Conservation (phyloP, 2,797 vertebrate species). For the Gymnoscopelus braueri region DNA sequence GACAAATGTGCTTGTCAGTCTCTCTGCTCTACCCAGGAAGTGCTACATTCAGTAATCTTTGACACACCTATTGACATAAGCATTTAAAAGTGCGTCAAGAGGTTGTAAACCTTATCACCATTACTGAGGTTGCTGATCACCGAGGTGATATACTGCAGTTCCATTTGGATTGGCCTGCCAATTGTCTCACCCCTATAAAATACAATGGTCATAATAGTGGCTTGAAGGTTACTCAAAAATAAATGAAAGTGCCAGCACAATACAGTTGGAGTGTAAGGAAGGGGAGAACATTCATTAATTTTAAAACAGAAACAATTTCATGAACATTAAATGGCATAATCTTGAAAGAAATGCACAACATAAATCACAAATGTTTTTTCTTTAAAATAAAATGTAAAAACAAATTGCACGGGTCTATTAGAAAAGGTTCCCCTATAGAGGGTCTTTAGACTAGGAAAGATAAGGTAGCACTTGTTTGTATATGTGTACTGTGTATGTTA, state of each 20-base stretch:
- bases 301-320: not conserved
- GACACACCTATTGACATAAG: conserved; percentile 12
- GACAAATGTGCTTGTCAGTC: conserved; percentile 43
- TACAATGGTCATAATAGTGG: not conserved
- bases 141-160: not conserved
- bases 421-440: no score
- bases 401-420: no score
- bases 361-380: conserved; percentile 16
- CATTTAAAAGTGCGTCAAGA: conserved; percentile 21
- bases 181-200: not conserved
- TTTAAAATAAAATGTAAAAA: conserved; percentile 1
- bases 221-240: not conserved
- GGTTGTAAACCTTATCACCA: conserved; percentile 30
- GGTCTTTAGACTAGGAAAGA: no score
- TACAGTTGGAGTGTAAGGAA: no score
- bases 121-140: not conserved
- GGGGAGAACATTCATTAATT: no score
- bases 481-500: no score
- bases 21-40: conserved; percentile 34
- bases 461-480: no score
- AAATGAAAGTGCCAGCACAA: no score
- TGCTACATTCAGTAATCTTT: conserved; percentile 1
- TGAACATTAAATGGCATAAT: not conserved
- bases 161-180: not conserved
- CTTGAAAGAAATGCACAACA: conserved; percentile 6